Base-by-base conservation (phyloP, 1,140 invertebrate genomes). In the Himalopsyche phryganea region DNA sequence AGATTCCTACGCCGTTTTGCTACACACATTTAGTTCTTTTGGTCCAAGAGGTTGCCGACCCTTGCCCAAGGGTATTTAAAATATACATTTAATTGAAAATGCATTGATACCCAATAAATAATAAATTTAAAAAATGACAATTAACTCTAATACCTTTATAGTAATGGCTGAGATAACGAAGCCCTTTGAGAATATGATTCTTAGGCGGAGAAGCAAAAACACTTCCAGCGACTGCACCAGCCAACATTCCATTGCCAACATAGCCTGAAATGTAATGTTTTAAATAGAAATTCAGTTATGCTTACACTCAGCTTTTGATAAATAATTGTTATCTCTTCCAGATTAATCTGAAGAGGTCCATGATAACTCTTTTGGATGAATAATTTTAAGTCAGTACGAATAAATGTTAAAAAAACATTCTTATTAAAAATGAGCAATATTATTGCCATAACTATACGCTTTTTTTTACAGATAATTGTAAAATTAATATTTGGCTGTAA, bases 131-230 rank as follows among this genome's bases (percentile, higher is more conserved):
- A 46, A 11, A 35, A 45, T 11, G 35, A 35, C 48, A 47, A 54
- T 41, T 33, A 44, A 70, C n/a, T n/a, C n/a, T n/a, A n/a, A n/a
- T n/a, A 83, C 82, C 80, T 68, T 75, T 72, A 66, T 79, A 81
- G 48, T 80, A 75, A 48, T 68, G 74, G 65, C 69, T 81, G 23
- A 83, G 74, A 64, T 82, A 79, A 51, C 77, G 69, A 4, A 92
- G 82, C 1, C 84, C 86, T 42, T 85, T 81, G 3, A 85, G 71
- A 33, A 94, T 85, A 55, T 83, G 71, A 19, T 77, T 80, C 1
- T 85, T 78, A 0, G 91, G 85, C 4, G 91, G 91, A 3, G 91
- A 88, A 1, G 90, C 83, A 71, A 92, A 95, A 47, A 94, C 80
- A 1, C 83, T 80, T 0, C 92, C 91, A 45, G 83, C 80, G 10